These are phyloP conservation scores for Nibea albiflora DNA, from an alignment of 2,113 vertebrate species.

Conservation along the genomic window DNA sequence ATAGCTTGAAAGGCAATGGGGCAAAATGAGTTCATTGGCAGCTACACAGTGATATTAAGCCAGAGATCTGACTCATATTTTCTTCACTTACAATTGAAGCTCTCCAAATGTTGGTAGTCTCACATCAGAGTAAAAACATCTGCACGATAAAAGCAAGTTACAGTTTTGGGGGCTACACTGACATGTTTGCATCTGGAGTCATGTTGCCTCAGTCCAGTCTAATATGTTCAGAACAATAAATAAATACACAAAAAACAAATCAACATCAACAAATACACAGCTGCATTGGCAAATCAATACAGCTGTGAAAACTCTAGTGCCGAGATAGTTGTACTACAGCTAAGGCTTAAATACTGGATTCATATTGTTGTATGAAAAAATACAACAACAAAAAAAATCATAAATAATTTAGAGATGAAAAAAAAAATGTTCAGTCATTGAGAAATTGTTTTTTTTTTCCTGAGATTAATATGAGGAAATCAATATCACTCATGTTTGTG, in stretches of 20 bases:
- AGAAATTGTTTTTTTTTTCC: no score
- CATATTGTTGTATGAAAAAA: background rate
- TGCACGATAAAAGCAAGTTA: background rate
- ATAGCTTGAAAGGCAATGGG: background rate
- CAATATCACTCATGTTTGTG: background rate
- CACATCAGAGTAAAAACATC: background rate
- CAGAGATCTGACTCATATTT: background rate
- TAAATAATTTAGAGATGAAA: background rate
- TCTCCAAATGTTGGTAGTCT: background rate
- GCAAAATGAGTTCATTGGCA: conserved; percentile 10
- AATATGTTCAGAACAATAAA: background rate
- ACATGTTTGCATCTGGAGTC: background rate
- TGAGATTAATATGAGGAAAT: background rate
- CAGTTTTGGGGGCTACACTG: background rate
- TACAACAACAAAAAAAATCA: background rate
- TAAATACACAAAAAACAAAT: background rate
- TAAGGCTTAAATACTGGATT: no score
- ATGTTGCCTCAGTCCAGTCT: no score
- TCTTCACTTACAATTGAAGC: background rate
- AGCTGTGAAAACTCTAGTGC: no score
- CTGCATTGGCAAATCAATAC: background rate
- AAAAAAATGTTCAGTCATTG: no score
- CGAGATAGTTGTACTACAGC: no score
- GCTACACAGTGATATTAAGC: conserved; percentile 1
- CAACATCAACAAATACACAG: background rate